A percentile compares a stretch with the other conserved stretches of the same genome.
phyloP scores from a whole-genome alignment of 1,140 invertebrate genomes.

The Papilio glaucus region DNA sequence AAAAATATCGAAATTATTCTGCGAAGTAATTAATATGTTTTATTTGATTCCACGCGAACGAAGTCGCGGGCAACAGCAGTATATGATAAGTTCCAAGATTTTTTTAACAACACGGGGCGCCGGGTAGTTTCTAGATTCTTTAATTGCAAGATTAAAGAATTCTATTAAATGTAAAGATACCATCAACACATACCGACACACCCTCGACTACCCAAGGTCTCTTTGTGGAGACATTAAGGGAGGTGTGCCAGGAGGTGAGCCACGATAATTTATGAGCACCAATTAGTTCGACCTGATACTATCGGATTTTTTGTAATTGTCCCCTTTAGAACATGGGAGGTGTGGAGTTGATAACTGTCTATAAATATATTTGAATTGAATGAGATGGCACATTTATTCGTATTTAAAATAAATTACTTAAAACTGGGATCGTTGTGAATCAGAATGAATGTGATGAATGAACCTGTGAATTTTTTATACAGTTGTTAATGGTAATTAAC shows the following conservation, averaged over 20 bases:
- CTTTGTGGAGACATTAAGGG: not conserved
- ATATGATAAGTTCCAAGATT: no score
- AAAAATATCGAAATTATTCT: no score
- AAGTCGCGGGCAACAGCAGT: no score
- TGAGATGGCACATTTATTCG: not conserved
- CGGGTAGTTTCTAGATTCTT: no score
- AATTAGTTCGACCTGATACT: conserved; percentile 23
- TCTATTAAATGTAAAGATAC: not conserved
- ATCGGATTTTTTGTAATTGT: conserved; percentile 25
- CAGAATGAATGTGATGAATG: no score
- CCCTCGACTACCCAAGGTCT: not conserved
- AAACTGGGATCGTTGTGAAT: no score
- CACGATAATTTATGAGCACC: conserved; percentile 22
- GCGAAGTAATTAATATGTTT: no score
- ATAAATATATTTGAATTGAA: not conserved
- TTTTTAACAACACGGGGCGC: no score
- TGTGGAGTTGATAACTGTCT: not conserved
- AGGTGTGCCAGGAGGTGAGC: not conserved
- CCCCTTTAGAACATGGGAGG: not conserved
- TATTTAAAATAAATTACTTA: not conserved
- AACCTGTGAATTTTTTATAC: no score
- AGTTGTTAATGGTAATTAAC: no score
- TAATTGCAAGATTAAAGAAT: no score
- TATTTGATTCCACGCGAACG: no score
- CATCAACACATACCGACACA: not conserved